These are phyloP conservation scores for Ptiloglossa arizonensis DNA, from an alignment of 1,140 invertebrate genomes.

Conservation along the genomic window DNA sequence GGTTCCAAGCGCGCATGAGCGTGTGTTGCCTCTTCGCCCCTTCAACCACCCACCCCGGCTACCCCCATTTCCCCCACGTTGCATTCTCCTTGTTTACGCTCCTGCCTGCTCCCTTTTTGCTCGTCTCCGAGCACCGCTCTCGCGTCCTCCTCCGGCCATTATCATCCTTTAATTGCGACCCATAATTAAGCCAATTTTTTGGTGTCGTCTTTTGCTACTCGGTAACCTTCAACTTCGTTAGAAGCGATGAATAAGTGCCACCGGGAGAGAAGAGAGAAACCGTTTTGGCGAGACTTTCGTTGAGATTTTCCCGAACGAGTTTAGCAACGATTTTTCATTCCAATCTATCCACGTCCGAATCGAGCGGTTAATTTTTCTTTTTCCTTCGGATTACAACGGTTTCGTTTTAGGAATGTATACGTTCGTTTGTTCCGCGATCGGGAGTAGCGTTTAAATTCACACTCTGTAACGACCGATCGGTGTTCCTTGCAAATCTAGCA, in stretches of 20 bases:
- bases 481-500: no score
- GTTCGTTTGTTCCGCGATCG: no score
- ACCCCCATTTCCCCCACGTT: conserved; percentile 27
- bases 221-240: background rate
- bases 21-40: conserved; percentile 42
- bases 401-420: no score
- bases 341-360: no score
- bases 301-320: background rate
- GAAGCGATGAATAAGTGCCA: background rate
- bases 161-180: conserved; percentile 74
- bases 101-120: conserved; percentile 48
- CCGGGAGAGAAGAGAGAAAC: no score
- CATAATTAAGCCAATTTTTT: conserved; percentile 73
- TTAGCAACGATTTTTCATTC: background rate
- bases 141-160: conserved; percentile 53
- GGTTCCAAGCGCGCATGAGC: conserved; percentile 77
- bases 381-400: no score
- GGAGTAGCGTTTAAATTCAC: no score
- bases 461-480: no score
- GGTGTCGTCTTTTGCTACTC: background rate
- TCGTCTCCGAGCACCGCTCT: conserved; percentile 7
- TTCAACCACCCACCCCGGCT: conserved; percentile 43
- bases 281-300: background rate
- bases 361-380: no score
- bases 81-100: conserved; percentile 75